A percentile compares a stretch with the other conserved stretches of the same genome.
Evolutionary conservation across 2,888 invertebrate genomes (phyloP).

Genomic region (Cylloceria caligata): DNA sequence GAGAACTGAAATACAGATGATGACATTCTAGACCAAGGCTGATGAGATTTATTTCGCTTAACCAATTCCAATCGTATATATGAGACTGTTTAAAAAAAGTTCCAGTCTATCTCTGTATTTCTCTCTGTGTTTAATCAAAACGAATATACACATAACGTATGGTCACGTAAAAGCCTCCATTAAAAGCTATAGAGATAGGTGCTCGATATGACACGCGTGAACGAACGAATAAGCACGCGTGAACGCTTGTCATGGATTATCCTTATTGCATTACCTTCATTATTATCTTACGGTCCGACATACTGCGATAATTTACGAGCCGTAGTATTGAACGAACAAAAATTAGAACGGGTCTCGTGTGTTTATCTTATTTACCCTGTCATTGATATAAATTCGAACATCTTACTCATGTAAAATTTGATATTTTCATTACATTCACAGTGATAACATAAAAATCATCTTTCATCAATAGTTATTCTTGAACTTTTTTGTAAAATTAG

Average conservation of each 20-base stretch:
- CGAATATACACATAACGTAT: constrained; percentile 21
- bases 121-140: background rate
- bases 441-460: background rate
- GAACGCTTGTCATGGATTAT: constrained; percentile 39
- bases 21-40: constrained; percentile 60
- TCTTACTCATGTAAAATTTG: background rate
- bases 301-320: constrained; percentile 47
- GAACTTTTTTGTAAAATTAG: background rate
- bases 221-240: constrained; percentile 4
- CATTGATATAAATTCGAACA: background rate
- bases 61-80: constrained; percentile 65
- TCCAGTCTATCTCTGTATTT: constrained; percentile 10
- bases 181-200: constrained; percentile 41
- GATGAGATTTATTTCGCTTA: constrained; percentile 48
- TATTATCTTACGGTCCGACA: constrained; percentile 46
- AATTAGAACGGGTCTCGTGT: constrained; percentile 3
- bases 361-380: background rate
- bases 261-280: constrained; percentile 54
- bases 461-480: background rate
- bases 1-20: constrained; percentile 6
- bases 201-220: constrained; percentile 13
- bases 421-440: background rate
- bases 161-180: constrained; percentile 61
- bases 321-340: constrained; percentile 11
- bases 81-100: constrained; percentile 38